Conservation (phyloP, 2,797 vertebrate species). For the Melanotaenia parkinsoni region DNA sequence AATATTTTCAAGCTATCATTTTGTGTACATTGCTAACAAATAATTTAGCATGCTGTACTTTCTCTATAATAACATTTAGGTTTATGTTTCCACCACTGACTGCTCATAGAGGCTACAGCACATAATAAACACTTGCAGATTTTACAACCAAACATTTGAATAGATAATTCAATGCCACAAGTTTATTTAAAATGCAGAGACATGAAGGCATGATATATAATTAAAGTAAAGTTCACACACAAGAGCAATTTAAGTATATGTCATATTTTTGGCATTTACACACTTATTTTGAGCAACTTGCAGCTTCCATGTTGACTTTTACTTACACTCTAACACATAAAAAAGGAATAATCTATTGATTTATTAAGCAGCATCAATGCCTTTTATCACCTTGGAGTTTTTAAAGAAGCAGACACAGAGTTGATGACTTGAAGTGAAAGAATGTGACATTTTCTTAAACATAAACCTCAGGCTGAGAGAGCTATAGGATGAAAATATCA, state of each 20-base stretch:
- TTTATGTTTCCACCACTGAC: neutral
- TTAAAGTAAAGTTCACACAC: slow-evolving; percentile 32
- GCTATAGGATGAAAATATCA: slow-evolving; percentile 43
- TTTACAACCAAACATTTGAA: slow-evolving; percentile 24
- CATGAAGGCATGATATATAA: slow-evolving; percentile 24
- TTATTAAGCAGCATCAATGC: slow-evolving; percentile 46
- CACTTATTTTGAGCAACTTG: slow-evolving; percentile 12
- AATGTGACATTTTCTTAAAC: slow-evolving; percentile 15
- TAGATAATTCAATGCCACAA: slow-evolving; percentile 23
- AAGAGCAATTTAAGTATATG: slow-evolving; percentile 10
- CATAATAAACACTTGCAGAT: slow-evolving; percentile 8
- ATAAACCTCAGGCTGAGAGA: slow-evolving; percentile 17
- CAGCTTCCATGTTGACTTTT: slow-evolving; percentile 4
- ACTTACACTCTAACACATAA: slow-evolving; percentile 4
- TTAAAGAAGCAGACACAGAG: slow-evolving; percentile 34
- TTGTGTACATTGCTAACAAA: neutral
- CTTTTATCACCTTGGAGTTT: slow-evolving; percentile 43
- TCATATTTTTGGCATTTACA: slow-evolving; percentile 14
- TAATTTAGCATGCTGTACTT: neutral
- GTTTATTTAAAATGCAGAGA: slow-evolving; percentile 37
- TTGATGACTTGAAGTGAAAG: slow-evolving; percentile 32
- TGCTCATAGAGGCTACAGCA: neutral
- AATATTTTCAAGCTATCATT: too few relatives aligned
- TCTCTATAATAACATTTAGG: neutral
- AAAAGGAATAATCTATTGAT: slow-evolving; percentile 50